Evolutionary conservation across 2,888 invertebrate species (phyloP).

Genomic region (Temnothorax rugatulus): DNA sequence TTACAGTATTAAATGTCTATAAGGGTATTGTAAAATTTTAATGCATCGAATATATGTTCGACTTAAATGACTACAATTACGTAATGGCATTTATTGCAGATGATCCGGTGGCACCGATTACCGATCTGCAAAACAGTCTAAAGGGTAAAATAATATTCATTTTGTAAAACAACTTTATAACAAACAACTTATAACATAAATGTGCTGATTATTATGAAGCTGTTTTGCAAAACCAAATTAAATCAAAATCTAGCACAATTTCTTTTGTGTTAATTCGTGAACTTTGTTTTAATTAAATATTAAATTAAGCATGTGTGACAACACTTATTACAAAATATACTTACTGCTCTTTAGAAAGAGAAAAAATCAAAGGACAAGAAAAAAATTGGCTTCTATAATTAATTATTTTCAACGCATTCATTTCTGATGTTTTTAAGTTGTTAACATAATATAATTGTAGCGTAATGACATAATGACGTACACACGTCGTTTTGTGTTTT

Average conservation of each 20-base stretch:
- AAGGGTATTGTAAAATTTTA: background rate
- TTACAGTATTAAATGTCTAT: too few relatives aligned
- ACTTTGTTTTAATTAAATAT: background rate
- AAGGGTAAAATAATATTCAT: background rate
- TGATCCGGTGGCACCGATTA: background rate
- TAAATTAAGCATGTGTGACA: background rate
- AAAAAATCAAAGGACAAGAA: background rate
- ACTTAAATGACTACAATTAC: background rate
- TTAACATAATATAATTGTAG: background rate
- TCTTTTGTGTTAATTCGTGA: background rate
- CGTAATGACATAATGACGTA: too few relatives aligned
- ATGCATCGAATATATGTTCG: background rate
- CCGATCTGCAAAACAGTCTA: background rate
- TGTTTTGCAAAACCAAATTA: conserved; percentile 8
- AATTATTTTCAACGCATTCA: background rate
- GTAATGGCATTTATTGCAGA: background rate
- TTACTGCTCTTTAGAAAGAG: background rate
- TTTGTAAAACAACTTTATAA: too few relatives aligned
- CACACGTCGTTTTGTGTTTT: too few relatives aligned
- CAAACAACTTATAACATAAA: background rate
- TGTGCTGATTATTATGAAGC: background rate
- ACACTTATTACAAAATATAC: background rate
- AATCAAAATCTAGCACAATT: background rate
- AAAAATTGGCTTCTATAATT: background rate
- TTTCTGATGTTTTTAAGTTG: background rate